Base-by-base conservation (phyloP, 2,113 vertebrate genomes). In the Tichodroma muraria region DNA sequence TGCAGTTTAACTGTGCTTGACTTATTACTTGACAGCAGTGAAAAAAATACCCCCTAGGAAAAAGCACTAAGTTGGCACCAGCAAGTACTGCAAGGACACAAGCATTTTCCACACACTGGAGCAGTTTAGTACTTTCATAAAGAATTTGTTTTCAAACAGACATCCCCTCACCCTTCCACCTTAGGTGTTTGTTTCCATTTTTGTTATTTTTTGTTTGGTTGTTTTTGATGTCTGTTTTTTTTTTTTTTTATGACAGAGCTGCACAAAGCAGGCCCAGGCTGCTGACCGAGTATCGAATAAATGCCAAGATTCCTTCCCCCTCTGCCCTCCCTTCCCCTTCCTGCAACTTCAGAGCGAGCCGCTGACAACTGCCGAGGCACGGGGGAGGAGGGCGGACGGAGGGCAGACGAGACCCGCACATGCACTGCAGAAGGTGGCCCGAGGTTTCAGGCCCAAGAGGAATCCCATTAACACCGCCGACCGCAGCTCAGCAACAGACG, bases 241-340 rank as follows among this genome's bases (percentile, higher is more conserved):
- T 13, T 38, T 61, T 59, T 18, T 75, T 84, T n/a, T 6, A 42
- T 30, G n/a, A 70, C 50, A n/a, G 40, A 59, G 45, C 28, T 31
- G 38, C n/a, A 92, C 35, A 80, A 77, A 52, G 57, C 30, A 87
- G 87, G 84, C 84, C 66, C 37, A 72, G 40, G 42, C 75, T 78
- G 63, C 66, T 93, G 88, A 70, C 45, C 70, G 27, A 42, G 17
- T 90, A 89, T 76, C 53, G 75, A 63, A 82, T 35, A 93, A 93
- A 92, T 17, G 71, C 82, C 89, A 93, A 91, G 79, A 88, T 85
- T 81, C 88, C 82, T 76, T 57, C 50, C 73, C 88, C 75, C 89
- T 57, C 80, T 22, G 7, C 87, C 89, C 88, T 72, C 87, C 87
- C 81, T 70, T 31, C n/a, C 73, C 45, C 15, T 76, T 76, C 85